Conservation (phyloP, 1,140 invertebrate species). For the Sinella curviseta region DNA sequence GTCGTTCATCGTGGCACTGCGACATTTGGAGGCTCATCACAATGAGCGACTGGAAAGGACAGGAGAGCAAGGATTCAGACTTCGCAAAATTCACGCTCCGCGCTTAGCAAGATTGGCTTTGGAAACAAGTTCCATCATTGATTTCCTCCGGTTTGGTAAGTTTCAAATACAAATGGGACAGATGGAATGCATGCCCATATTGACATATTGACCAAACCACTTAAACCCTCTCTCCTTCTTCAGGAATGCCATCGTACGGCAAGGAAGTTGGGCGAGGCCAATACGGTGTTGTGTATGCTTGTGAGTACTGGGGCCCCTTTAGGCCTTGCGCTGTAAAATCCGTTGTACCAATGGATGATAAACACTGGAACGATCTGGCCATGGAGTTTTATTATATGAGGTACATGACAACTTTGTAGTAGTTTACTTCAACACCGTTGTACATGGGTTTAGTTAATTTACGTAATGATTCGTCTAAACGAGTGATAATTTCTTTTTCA, state of each 20-base stretch:
- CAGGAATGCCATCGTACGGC: constrained; percentile 74
- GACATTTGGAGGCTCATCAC: constrained; percentile 69
- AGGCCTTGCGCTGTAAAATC: constrained; percentile 84
- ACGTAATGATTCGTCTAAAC: too few relatives aligned
- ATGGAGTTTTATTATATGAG: constrained; percentile 88
- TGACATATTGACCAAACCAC: neutral
- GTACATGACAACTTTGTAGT: constrained; percentile 54
- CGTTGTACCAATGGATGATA: constrained; percentile 84
- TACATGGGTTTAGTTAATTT: neutral
- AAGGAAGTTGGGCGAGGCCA: constrained; percentile 85
- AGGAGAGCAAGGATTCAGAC: constrained; percentile 74
- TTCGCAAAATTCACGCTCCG: constrained; percentile 78
- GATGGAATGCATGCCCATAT: neutral
- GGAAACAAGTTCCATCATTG: constrained; percentile 80
- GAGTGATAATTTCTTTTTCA: constrained; percentile 51
- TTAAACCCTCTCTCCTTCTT: neutral
- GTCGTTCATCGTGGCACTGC: constrained; percentile 67
- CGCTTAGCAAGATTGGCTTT: constrained; percentile 77
- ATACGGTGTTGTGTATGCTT: constrained; percentile 88
- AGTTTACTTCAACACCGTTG: neutral
- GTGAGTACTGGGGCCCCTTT: constrained; percentile 70
- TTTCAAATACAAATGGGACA: neutral
- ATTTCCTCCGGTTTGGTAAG: constrained; percentile 69
- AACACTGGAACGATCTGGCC: constrained; percentile 87
- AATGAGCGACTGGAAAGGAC: constrained; percentile 74